Evolutionary conservation across 2,888 invertebrate genomes (phyloP), one percentile per base, ranked within the genome.

Genomic region (Opisthograptis luteolata): DNA sequence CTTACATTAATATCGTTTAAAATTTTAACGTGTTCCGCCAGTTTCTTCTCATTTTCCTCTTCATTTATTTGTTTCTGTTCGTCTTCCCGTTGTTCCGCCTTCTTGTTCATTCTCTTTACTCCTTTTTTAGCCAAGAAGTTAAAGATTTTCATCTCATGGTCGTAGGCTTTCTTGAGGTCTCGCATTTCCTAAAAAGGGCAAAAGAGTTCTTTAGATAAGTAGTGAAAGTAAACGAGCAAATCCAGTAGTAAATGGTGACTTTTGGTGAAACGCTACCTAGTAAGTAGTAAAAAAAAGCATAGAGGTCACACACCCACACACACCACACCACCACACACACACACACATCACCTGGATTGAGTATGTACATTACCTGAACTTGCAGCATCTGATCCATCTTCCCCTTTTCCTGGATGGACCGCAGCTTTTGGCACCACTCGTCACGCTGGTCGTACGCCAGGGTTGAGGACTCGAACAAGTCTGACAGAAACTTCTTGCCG

Each of bases 361-460:
- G n/a, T n/a, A n/a, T n/a, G n/a, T n/a, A n/a, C n/a, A n/a, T 42
- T 32, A 92, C 95, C 76, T 94, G 93, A 3, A 94, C 92, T 75
- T 95, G 94, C 5, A 92, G 77, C 65, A 93, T 87, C 56, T 93
- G 90, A 55, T 95, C 94, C 60, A 93, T 92, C 58, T 92, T 93
- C 0, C 94, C 93, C 61, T 94, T 92, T 62, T 94, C 94, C 60
- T 94, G 93, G 41, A 96, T 81, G 0, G 94, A 93, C 32, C 92
- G 87, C 55, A 96, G 91, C 79, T 96, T 96, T 37, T 92, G 82
- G 64, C 92, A 91, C 89, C 93, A 94, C 65, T 94, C 93, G 68
- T 94, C 96, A 48, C 96, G 81, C 77, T 95, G 95, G 73, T 96
- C 96, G 64, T 96, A 96, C 0, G 96, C 95, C 37, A 94, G 87